Conservation (phyloP, 1,140 invertebrate genomes). For the Drosophila lini region DNA sequence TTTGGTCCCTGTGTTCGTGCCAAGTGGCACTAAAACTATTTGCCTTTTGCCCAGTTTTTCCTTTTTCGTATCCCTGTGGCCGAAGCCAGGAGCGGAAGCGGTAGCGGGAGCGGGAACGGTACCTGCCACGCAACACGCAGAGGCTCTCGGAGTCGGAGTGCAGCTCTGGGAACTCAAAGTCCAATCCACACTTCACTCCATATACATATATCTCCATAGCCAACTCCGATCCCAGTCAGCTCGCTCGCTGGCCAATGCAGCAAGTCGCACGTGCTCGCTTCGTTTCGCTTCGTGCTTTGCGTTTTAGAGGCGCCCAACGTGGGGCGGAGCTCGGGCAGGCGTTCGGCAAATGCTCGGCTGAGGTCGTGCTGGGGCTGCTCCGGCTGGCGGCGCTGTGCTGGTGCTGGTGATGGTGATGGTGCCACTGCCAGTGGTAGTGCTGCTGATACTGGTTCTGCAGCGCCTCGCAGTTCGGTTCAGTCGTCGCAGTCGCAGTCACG, state of each 20-base stretch:
- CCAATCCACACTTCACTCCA: neutral
- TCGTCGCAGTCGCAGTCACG: conserved; percentile 81
- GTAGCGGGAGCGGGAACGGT: conserved; percentile 4
- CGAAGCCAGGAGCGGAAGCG: neutral
- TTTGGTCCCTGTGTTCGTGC: conserved; percentile 66
- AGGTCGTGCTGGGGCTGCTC: neutral
- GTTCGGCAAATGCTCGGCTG: conserved; percentile 3
- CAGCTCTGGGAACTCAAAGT: conserved; percentile 30
- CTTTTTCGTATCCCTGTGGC: conserved; percentile 13
- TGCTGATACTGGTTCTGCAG: conserved; percentile 60
- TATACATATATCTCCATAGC: neutral
- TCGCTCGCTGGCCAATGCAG: conserved; percentile 48
- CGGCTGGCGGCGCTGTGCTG: neutral
- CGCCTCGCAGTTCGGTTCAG: conserved; percentile 59
- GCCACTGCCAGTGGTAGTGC: conserved; percentile 22
- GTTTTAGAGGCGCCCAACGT: conserved; percentile 10
- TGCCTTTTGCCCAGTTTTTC: conserved; percentile 65
- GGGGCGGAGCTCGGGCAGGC: conserved; percentile 6
- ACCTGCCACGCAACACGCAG: conserved; percentile 57
- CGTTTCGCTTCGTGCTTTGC: conserved; percentile 12
- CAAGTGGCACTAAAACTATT: conserved; percentile 83
- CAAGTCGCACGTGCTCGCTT: conserved; percentile 71
- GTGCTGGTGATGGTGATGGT: conserved; percentile 12
- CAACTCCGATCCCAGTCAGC: conserved; percentile 21
- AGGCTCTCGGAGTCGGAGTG: conserved; percentile 27